A percentile compares a stretch with the other conserved stretches of the same genome.
Evolutionary conservation across 2,888 invertebrate genomes (phyloP).

Genomic region (Frankliniella fusca): DNA sequence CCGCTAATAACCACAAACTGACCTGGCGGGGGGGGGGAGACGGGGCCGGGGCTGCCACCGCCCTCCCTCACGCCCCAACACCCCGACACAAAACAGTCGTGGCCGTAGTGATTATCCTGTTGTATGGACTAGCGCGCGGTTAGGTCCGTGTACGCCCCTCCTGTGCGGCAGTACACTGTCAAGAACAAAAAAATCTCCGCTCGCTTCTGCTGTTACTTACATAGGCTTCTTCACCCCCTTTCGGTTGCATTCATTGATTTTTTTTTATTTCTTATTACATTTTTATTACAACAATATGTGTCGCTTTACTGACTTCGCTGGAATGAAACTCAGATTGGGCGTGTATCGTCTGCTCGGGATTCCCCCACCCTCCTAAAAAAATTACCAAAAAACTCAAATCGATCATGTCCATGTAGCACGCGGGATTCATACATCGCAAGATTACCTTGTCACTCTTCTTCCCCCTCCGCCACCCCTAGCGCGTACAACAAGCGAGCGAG

Average conservation of each 20-base stretch:
- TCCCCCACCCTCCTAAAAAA: neutral
- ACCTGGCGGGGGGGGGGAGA: too few species aligned
- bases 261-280: neutral
- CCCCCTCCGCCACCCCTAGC: too few species aligned
- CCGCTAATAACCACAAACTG: too few species aligned
- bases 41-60: too few species aligned
- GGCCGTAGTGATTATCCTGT: neutral
- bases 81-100: constrained; percentile 9
- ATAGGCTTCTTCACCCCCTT: too few species aligned
- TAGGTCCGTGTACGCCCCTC: neutral
- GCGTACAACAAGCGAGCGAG: neutral
- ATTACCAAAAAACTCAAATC: neutral
- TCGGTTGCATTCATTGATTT: neutral
- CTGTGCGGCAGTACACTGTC: neutral
- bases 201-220: neutral
- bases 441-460: too few species aligned
- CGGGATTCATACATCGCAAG: neutral
- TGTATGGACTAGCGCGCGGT: neutral
- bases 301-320: neutral
- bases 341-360: too few species aligned
- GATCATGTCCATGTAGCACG: neutral
- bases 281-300: neutral
- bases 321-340: too few species aligned
- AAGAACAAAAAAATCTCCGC: neutral
- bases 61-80: neutral